Evolutionary conservation across 2,113 vertebrate genomes (phyloP), one percentile per base, ranked within the genome.

Genomic region (Hiodon tergisus): DNA sequence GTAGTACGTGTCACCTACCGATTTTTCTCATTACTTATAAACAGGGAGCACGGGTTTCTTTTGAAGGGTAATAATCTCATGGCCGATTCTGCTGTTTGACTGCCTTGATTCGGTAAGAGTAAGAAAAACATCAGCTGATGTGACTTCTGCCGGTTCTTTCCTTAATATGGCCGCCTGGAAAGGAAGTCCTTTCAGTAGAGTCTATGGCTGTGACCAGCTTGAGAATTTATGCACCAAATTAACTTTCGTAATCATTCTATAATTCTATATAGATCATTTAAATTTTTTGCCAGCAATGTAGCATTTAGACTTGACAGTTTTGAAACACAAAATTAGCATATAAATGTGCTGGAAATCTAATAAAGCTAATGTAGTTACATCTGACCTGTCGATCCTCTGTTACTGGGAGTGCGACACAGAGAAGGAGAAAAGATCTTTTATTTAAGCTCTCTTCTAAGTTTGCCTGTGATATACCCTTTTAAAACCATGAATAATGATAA

Each of bases 91-190:
- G 31, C 31, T 31, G 31, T 31, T 31, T 31, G 31, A 31, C 31
- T 31, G 31, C 31, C 31, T 31, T 31, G 31, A 0, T 31, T 31
- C 2, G 31, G 31, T 31, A 31, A 31, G 31, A 31, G 2, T 2
- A 31, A 31, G 31, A 31, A 31, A 31, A 31, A 31, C 31, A 31
- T 31, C 31, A 31, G 31, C 31, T 31, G 31, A 31, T 31, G 2
- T 31, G 31, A 31, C 31, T 57, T 57, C 5, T 57, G 86, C 72
- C 68, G 0, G 73, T 75, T 51, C 80, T 74, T 78, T 71, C 63
- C 71, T 84, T 85, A 86, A 60, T 81, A 73, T 17, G 53, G 17
- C 77, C 76, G 79, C 74, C 74, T 72, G 79, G 74, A 55, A 47
- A 68, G 76, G 78, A 47, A 57, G 8, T 52, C 71, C 10, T 72